Evolutionary conservation across 1,140 invertebrate species (phyloP).

Genomic region (Sycobia sp.): DNA sequence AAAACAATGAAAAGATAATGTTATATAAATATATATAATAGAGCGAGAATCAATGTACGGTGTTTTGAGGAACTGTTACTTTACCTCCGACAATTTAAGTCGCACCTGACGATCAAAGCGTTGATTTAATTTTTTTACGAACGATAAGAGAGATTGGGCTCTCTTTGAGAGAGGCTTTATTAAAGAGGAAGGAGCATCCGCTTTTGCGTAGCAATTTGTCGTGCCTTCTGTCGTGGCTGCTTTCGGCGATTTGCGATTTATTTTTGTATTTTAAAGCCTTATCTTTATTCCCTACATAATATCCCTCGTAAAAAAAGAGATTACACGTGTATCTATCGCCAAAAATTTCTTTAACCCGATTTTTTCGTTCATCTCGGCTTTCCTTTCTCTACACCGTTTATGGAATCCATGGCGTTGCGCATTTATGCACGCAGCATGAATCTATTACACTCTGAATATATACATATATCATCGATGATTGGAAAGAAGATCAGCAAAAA

Average conservation of each 20-base stretch:
- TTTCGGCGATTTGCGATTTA: constrained; percentile 53
- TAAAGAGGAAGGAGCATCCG: constrained; percentile 30
- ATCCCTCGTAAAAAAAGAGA: neutral
- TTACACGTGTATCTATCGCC: constrained; percentile 7
- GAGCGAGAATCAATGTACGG: constrained; percentile 22
- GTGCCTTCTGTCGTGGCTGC: constrained; percentile 58
- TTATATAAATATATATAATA: neutral
- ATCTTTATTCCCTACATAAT: neutral
- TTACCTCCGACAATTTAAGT: constrained; percentile 19
- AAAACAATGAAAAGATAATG: neutral
- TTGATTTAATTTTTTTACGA: constrained; percentile 25
- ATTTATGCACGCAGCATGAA: constrained; percentile 23
- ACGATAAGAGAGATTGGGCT: neutral
- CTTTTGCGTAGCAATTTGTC: constrained; percentile 56
- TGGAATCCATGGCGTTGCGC: constrained; percentile 5
- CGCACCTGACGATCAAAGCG: constrained; percentile 4
- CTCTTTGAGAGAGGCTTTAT: neutral
- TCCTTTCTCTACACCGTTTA: constrained; percentile 18
- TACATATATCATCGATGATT: neutral
- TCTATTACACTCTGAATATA: neutral
- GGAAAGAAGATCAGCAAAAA: neutral
- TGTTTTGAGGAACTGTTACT: constrained; percentile 18
- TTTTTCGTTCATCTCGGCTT: neutral
- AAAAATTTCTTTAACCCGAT: constrained; percentile 3
- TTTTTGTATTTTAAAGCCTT: constrained; percentile 51